phyloP scores from a whole-genome alignment of 2,888 invertebrate genomes.

The Eupithecia inturbata region DNA sequence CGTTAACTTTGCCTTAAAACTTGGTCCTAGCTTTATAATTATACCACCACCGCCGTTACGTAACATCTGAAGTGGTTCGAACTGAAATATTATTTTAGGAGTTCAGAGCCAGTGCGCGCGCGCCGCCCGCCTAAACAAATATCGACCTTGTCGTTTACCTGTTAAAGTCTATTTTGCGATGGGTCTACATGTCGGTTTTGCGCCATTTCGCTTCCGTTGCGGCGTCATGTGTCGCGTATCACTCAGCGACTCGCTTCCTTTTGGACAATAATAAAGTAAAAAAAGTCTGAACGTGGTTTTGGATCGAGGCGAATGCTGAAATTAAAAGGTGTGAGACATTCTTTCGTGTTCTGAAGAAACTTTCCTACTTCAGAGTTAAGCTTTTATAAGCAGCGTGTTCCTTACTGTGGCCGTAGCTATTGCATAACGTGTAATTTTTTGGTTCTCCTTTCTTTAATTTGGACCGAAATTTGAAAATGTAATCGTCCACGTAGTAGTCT shows the following conservation, averaged over 20 bases:
- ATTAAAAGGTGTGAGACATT: conserved; percentile 59
- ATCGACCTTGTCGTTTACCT: conserved; percentile 59
- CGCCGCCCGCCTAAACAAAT: conserved; percentile 50
- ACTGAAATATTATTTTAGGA: conserved; percentile 83
- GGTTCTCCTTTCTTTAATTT: not conserved
- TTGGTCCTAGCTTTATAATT: conserved; percentile 77
- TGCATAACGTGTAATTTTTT: not conserved
- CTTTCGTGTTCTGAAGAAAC: conserved; percentile 19
- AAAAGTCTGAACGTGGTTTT: conserved; percentile 49
- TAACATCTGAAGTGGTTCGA: conserved; percentile 77
- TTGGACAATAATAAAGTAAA: conserved; percentile 78
- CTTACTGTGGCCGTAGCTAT: not conserved
- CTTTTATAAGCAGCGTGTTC: not conserved
- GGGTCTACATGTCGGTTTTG: conserved; percentile 49
- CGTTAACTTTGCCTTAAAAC: conserved; percentile 66
- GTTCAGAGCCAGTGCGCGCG: conserved; percentile 73
- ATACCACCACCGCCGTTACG: conserved; percentile 79
- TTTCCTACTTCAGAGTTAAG: conserved; percentile 3
- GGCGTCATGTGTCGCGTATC: conserved; percentile 81
- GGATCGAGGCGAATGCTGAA: conserved; percentile 55
- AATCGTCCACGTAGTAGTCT: not conserved
- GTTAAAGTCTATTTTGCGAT: conserved; percentile 68
- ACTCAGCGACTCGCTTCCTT: conserved; percentile 80
- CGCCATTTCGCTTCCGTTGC: conserved; percentile 57
- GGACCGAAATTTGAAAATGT: not conserved